These are phyloP conservation scores for Eira barbara DNA, from an alignment of 2,113 vertebrate species.

Conservation along the genomic window DNA sequence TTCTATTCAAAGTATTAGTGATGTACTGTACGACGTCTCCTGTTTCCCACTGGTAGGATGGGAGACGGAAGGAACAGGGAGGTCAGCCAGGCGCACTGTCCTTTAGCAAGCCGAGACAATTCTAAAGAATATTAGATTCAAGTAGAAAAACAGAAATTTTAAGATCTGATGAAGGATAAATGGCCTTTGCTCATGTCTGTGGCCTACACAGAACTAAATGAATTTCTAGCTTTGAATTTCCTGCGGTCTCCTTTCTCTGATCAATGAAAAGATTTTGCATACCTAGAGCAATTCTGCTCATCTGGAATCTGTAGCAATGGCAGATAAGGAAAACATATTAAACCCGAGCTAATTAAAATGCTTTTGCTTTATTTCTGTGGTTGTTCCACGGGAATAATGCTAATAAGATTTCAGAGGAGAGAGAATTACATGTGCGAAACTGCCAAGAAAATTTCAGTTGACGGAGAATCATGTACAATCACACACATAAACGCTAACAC, in stretches of 20 bases:
- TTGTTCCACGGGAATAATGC: slow-evolving; percentile 30
- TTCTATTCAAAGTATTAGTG: neutral
- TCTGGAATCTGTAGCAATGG: neutral
- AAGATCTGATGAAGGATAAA: slow-evolving; percentile 34
- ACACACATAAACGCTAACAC: neutral
- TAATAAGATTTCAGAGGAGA: slow-evolving; percentile 38
- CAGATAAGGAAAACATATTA: slow-evolving; percentile 57
- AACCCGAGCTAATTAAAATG: slow-evolving; percentile 63
- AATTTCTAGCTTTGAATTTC: slow-evolving; percentile 41
- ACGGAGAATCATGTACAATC: neutral
- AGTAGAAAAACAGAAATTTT: neutral
- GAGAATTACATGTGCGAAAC: neutral
- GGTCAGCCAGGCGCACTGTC: neutral
- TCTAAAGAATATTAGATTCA: neutral
- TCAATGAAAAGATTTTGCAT: slow-evolving; percentile 43
- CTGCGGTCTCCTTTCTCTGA: slow-evolving; percentile 13
- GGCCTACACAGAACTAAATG: slow-evolving; percentile 2
- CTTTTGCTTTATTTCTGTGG: slow-evolving; percentile 33
- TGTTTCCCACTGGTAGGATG: neutral
- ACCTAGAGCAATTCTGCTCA: neutral
- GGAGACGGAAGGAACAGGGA: neutral
- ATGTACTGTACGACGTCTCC: neutral
- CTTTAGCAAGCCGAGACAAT: neutral
- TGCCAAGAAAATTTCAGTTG: neutral
- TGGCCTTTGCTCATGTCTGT: neutral